phyloP scores from a whole-genome alignment of 2,113 vertebrate genomes.

The Lota lota region DNA sequence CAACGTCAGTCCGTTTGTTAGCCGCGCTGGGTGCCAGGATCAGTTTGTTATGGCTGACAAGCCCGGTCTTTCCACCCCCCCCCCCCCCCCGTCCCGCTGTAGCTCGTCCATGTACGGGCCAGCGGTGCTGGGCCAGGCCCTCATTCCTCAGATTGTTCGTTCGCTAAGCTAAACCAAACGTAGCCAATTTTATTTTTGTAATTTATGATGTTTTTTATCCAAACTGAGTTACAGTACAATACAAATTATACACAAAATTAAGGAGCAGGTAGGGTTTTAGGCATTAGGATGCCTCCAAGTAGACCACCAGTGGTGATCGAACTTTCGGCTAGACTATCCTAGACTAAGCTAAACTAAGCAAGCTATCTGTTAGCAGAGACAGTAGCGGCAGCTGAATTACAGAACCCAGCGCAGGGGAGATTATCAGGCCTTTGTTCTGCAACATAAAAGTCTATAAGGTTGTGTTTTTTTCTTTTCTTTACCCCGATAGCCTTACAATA shows the following conservation, averaged over 20 bases:
- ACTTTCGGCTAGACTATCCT: too few relatives aligned
- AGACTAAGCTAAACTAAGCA: too few relatives aligned
- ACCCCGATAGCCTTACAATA: too few relatives aligned
- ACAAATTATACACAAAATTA: too few relatives aligned
- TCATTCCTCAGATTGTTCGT: constrained; percentile 9
- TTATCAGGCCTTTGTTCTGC: constrained; percentile 17
- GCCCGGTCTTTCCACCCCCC: constrained; percentile 32
- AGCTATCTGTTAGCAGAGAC: constrained; percentile 20
- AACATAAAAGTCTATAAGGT: constrained; percentile 40
- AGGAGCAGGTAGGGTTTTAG: too few relatives aligned
- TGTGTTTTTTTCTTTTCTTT: too few relatives aligned
- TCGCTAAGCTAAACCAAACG: neutral
- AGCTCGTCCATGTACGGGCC: constrained; percentile 47
- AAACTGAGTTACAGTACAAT: too few relatives aligned
- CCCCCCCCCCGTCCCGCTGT: neutral
- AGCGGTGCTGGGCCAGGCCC: constrained; percentile 13
- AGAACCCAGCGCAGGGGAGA: constrained; percentile 10
- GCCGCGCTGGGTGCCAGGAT: constrained; percentile 48
- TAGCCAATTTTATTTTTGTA: too few relatives aligned
- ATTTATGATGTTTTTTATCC: too few relatives aligned
- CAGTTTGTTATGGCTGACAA: constrained; percentile 47
- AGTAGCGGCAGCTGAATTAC: constrained; percentile 40
- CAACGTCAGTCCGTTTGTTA: constrained; percentile 46
- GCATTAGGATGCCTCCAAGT: too few relatives aligned
- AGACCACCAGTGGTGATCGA: too few relatives aligned